A percentile compares a stretch with the other conserved stretches of the same genome.
Conservation (phyloP, 2,888 invertebrate species). For the Drosophila acutilabella region DNA sequence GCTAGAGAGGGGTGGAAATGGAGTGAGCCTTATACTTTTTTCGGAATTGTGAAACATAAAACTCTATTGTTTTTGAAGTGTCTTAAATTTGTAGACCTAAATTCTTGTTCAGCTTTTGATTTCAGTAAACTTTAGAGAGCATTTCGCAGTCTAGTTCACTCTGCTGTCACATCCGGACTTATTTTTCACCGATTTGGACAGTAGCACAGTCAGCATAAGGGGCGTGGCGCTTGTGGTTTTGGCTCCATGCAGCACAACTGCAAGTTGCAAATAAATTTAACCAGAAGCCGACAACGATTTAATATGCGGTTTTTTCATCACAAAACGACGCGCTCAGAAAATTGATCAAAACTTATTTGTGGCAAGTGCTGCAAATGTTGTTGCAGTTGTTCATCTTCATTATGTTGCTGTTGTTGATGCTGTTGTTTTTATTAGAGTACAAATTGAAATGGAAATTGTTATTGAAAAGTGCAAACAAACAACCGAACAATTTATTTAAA, state of each 20-base stretch:
- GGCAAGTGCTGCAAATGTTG: slow-evolving; percentile 18
- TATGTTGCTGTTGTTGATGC: not conserved
- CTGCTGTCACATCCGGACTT: not conserved
- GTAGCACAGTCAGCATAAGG: not conserved
- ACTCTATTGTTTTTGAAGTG: too few species aligned
- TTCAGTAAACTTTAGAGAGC: not conserved
- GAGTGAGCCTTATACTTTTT: too few species aligned
- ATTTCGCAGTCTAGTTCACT: not conserved
- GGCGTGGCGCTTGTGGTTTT: slow-evolving; percentile 56
- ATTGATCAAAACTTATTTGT: slow-evolving; percentile 65
- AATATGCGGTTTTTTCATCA: slow-evolving; percentile 76
- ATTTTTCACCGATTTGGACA: slow-evolving; percentile 13
- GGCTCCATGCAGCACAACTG: slow-evolving; percentile 41
- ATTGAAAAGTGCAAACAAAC: slow-evolving; percentile 11
- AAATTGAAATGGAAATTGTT: slow-evolving; percentile 34
- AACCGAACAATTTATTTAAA: not conserved
- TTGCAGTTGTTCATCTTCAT: not conserved
- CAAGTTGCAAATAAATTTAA: slow-evolving; percentile 62
- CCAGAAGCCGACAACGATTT: slow-evolving; percentile 71
- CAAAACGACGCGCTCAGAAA: slow-evolving; percentile 47
- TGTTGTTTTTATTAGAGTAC: slow-evolving; percentile 13
- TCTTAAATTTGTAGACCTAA: too few species aligned
- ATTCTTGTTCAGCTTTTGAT: not conserved
- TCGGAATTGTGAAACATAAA: too few species aligned
- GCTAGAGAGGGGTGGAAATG: not conserved